phyloP scores from a whole-genome alignment of 2,888 invertebrate species.

The Fragum whitleyi region DNA sequence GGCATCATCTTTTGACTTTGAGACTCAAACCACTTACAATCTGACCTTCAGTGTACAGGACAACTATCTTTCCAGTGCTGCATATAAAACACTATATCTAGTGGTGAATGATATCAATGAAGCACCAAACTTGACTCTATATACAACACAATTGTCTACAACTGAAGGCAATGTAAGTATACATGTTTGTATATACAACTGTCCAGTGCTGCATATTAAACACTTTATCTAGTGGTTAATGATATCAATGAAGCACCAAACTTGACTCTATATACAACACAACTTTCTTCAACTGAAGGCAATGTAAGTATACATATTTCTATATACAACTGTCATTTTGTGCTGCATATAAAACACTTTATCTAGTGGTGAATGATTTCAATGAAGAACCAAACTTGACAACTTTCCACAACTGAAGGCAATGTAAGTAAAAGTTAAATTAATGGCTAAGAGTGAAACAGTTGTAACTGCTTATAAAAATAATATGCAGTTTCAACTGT shows the following conservation, averaged over 20 bases:
- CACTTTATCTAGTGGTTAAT: not conserved
- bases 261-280: not conserved
- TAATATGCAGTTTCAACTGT: too few species aligned
- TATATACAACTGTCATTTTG: too few species aligned
- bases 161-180: slow-evolving; percentile 27
- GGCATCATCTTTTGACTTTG: slow-evolving; percentile 25
- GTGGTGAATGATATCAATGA: slow-evolving; percentile 25
- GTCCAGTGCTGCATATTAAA: not conserved
- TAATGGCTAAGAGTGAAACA: too few species aligned
- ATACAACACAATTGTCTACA: not conserved
- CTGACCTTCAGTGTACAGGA: slow-evolving; percentile 28
- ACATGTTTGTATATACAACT: slow-evolving; percentile 8
- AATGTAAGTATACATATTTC: slow-evolving; percentile 14
- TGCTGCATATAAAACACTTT: not conserved
- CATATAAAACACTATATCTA: not conserved
- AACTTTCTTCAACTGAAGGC: slow-evolving; percentile 8
- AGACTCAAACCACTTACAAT: slow-evolving; percentile 13
- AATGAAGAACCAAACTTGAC: slow-evolving; percentile 26
- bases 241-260: slow-evolving; percentile 27
- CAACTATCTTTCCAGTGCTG: not conserved
- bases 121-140: not conserved
- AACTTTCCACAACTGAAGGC: too few species aligned
- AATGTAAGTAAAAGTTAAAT: too few species aligned
- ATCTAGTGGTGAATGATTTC: slow-evolving; percentile 2
- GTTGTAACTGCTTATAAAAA: too few species aligned